Conservation (phyloP, 2,888 invertebrate species). For the Sminthurides aquaticus region DNA sequence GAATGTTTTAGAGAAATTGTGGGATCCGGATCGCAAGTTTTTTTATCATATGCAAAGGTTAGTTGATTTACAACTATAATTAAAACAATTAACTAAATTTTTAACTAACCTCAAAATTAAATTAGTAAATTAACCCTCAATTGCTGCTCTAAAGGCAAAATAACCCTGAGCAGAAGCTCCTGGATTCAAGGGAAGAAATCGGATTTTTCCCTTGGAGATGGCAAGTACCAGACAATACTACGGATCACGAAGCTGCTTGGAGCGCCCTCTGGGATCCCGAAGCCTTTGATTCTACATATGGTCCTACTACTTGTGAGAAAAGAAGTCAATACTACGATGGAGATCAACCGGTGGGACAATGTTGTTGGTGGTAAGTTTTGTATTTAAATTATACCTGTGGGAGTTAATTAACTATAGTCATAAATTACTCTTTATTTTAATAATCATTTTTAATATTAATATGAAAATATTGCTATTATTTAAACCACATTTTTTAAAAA, state of each 20-base stretch:
- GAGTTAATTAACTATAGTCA: background rate
- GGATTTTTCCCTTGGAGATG: slow-evolving; percentile 40
- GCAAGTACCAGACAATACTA: slow-evolving; percentile 29
- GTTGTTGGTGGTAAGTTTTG: slow-evolving; percentile 41
- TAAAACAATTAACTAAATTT: no score
- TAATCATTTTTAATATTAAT: no score
- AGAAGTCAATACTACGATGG: slow-evolving; percentile 39
- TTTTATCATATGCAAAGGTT: slow-evolving; percentile 38
- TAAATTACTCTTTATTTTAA: no score
- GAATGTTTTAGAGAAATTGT: slow-evolving; percentile 29
- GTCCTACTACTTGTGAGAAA: slow-evolving; percentile 39
- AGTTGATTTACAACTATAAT: no score
- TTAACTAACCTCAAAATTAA: no score
- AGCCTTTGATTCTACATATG: slow-evolving; percentile 33
- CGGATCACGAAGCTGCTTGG: slow-evolving; percentile 32
- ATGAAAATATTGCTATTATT: no score
- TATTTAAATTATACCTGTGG: background rate
- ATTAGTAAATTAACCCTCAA: no score
- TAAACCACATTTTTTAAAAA: background rate
- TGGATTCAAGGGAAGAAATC: slow-evolving; percentile 40
- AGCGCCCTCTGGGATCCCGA: slow-evolving; percentile 30
- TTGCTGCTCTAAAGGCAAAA: slow-evolving; percentile 25
- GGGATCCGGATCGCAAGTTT: slow-evolving; percentile 38
- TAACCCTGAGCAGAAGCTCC: slow-evolving; percentile 33
- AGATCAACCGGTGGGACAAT: slow-evolving; percentile 35